Conservation (phyloP, 2,888 invertebrate species). For the Tinea semifulvella region DNA sequence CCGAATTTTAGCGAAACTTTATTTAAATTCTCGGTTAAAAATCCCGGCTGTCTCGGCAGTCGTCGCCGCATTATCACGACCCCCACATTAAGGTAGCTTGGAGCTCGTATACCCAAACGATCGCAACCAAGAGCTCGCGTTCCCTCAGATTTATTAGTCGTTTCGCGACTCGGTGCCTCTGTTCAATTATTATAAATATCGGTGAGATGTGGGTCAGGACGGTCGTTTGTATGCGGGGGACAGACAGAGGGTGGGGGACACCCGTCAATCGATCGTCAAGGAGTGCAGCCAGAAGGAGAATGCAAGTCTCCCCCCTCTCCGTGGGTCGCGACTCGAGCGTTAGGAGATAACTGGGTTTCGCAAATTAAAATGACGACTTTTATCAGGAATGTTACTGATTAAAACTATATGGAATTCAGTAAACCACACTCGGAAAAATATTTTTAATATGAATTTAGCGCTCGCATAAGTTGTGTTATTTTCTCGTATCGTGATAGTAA, state of each 20-base stretch:
- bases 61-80: slow-evolving; percentile 9
- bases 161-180: slow-evolving; percentile 24
- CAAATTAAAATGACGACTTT: no score
- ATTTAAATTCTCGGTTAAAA: no score
- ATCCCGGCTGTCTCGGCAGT: background rate
- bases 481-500: no score
- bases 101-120: slow-evolving; percentile 2
- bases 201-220: slow-evolving; percentile 49
- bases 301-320: no score
- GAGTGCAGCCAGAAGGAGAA: background rate
- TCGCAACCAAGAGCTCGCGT: slow-evolving; percentile 6
- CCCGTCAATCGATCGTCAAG: slow-evolving; percentile 65
- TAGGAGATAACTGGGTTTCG: no score
- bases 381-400: no score
- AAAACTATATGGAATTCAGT: no score
- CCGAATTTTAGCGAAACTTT: no score
- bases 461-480: no score
- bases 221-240: slow-evolving; percentile 27
- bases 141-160: slow-evolving; percentile 19
- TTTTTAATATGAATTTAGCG: no score
- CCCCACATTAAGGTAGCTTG: slow-evolving; percentile 5
- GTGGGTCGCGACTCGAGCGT: no score
- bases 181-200: slow-evolving; percentile 65
- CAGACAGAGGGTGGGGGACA: slow-evolving; percentile 27
- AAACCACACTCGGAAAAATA: no score